Conservation (phyloP, 1,140 invertebrate genomes). For the Mizuhopecten yessoensis region DNA sequence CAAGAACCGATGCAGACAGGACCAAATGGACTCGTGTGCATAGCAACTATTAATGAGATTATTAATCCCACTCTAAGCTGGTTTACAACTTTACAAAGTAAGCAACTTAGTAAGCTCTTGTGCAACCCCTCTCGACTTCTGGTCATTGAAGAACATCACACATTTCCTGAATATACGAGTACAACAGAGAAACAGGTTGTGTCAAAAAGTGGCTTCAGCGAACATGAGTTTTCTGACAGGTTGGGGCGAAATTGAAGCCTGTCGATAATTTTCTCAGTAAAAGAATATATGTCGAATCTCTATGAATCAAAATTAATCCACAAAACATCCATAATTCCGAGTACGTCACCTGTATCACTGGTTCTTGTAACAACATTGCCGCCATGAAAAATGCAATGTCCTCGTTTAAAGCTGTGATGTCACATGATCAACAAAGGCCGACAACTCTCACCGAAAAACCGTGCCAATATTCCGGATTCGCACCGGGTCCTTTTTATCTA, state of each 20-base stretch:
- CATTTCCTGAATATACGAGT: background rate
- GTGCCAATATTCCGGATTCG: no score
- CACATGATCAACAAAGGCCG: conserved; percentile 28
- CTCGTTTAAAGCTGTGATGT: conserved; percentile 38
- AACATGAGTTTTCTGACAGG: background rate
- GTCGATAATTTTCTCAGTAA: background rate
- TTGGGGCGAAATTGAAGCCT: background rate
- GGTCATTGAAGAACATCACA: background rate
- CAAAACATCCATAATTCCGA: background rate
- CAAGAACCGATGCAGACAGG: no score
- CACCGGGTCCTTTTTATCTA: no score
- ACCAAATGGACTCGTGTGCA: no score
- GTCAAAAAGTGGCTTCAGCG: background rate
- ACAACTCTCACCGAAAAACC: no score
- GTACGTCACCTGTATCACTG: conserved; percentile 30
- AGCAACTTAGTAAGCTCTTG: no score
- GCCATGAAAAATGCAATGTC: conserved; percentile 28
- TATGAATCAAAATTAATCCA: background rate
- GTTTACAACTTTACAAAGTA: no score
- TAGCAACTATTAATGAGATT: no score
- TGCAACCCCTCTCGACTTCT: no score
- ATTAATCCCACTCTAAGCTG: no score
- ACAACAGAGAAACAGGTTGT: background rate
- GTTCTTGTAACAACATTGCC: conserved; percentile 22
- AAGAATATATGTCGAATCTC: background rate